Evolutionary conservation across 37 sponge, comb jelly and placozoan genomes (phyloP), one percentile per base, ranked within the genome.

Genomic region (Aplysina aerophoba): DNA sequence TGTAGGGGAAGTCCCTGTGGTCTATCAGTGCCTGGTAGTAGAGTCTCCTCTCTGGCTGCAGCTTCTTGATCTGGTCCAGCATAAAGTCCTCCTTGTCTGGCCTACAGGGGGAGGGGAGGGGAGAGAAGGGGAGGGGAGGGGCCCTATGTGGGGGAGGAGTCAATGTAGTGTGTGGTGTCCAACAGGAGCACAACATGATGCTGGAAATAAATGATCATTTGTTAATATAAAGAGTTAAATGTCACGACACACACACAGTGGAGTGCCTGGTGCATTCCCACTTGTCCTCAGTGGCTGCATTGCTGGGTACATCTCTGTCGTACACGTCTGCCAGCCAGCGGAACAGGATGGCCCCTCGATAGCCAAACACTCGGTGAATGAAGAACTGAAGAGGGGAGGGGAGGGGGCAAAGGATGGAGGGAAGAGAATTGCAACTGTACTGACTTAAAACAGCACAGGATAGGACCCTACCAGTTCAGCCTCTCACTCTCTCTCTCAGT

Each of bases 21-120:
- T 97, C 98, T 15, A 97, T 90, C 73, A 97, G 89, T 15, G 75
- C 92, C 88, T 93, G 93, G 38, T 97, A 97, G 79, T 91, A 97
- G 16, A 86, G 60, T 28, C 83, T 65, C 34, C 66, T 86, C 75
- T 97, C 87, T 39, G 85, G 60, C 41, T 85, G 68, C 50, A 88
- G 72, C 1, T 40, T 66, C n/a, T 88, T 90, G 19, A 91, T 80
- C 50, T 75, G 44, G 33, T 88, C 84, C 44, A 81, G 19, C n/a
- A 81, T 81, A 14, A 81, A 75, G 25, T 75, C 27, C 27, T 27
- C 28, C 24, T 27, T 62, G 64, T 62, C 64, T 62, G 24, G 27
- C 24, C 64, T 62, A 11, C 12, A 28, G 64, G 24, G 24, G 24
- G 64, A n/a, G 28, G 64, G 24, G 50, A 44, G 50, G 8, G 3